Conservation (phyloP, 2,888 invertebrate genomes). For the Leucophenga montana region DNA sequence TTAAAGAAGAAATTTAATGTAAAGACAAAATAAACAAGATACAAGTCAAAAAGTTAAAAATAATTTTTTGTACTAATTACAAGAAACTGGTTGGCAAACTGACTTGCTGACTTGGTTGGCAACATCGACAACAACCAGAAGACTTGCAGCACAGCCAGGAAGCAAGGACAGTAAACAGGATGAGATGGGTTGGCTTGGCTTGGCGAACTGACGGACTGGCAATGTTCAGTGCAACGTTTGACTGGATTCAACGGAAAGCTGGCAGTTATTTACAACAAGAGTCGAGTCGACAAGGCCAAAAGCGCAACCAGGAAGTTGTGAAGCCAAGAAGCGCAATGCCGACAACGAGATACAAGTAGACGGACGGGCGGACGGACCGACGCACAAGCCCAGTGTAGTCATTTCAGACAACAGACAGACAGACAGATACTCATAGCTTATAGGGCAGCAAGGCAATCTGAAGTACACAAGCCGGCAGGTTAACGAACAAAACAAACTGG, state of each 20-base stretch:
- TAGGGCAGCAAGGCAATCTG: background rate
- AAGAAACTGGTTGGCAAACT: slow-evolving; percentile 5
- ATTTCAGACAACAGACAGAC: slow-evolving; percentile 32
- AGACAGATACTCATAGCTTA: slow-evolving; percentile 25
- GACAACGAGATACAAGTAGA: slow-evolving; percentile 10
- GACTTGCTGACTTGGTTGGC: background rate
- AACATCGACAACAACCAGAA: background rate
- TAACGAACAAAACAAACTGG: background rate
- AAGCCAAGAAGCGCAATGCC: slow-evolving; percentile 41
- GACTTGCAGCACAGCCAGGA: background rate
- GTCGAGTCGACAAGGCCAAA: slow-evolving; percentile 47
- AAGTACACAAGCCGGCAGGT: background rate
- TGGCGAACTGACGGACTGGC: too few species aligned
- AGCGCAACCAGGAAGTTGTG: slow-evolving; percentile 66
- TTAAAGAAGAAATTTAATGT: too few species aligned
- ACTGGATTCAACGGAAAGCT: too few species aligned
- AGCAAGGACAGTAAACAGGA: background rate
- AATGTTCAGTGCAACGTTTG: too few species aligned
- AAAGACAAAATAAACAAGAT: too few species aligned
- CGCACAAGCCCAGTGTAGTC: background rate
- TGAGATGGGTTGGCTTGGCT: too few species aligned
- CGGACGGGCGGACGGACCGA: background rate
- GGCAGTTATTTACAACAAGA: slow-evolving; percentile 4
- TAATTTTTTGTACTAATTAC: slow-evolving; percentile 20
- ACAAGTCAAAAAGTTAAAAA: slow-evolving; percentile 15